phyloP scores from a whole-genome alignment of 2,113 vertebrate species.

The Camelus dromedarius region DNA sequence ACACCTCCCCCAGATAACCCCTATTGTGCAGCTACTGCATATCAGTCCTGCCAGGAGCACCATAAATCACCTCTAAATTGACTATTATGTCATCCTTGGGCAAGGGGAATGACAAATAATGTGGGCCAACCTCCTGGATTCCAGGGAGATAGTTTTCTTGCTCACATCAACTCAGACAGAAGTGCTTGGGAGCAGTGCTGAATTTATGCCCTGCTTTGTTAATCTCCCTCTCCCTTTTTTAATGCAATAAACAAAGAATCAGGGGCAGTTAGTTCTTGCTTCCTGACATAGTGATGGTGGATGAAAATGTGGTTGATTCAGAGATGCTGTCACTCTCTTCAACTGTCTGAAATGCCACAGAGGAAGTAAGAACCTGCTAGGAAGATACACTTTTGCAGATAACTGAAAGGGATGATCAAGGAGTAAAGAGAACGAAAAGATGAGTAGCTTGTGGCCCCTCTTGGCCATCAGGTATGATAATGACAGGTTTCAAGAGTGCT shows the following conservation, averaged over 20 bases:
- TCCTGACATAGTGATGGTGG: not conserved
- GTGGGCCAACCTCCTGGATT: conserved; percentile 76
- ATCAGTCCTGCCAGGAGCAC: conserved; percentile 69
- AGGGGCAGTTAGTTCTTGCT: conserved; percentile 9
- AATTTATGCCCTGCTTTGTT: conserved; percentile 21
- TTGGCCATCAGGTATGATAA: conserved; percentile 79
- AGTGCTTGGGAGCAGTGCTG: conserved; percentile 55
- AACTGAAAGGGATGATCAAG: not conserved
- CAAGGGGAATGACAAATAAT: conserved; percentile 81
- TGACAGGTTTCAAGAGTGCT: conserved; percentile 70
- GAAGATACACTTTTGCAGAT: not conserved
- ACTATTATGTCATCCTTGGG: conserved; percentile 76
- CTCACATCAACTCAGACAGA: conserved; percentile 74
- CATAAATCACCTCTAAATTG: conserved; percentile 87
- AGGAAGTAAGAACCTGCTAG: not conserved
- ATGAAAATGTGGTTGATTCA: not conserved
- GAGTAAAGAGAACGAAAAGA: conserved; percentile 46
- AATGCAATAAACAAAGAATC: not conserved
- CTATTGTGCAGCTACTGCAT: conserved; percentile 67
- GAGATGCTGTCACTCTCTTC: not conserved
- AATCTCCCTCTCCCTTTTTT: not conserved
- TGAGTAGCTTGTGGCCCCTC: conserved; percentile 57
- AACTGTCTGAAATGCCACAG: not conserved
- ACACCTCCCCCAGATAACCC: conserved; percentile 62
- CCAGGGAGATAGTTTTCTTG: conserved; percentile 74